Evolutionary conservation across 1,140 invertebrate genomes (phyloP).

Genomic region (Heliconius hermathena): DNA sequence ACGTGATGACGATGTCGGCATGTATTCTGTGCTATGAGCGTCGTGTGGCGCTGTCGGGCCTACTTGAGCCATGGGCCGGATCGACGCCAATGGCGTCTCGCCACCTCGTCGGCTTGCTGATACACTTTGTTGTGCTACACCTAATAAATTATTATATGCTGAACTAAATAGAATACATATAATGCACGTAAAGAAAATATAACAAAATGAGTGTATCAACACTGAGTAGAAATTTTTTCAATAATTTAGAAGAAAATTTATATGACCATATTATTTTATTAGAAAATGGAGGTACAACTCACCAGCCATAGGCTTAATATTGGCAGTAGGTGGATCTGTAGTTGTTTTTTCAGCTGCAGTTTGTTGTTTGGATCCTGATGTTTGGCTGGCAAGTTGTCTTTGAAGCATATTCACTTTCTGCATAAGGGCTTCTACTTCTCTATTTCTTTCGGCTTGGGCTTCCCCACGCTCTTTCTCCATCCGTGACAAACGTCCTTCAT

Average conservation of each 20-base stretch:
- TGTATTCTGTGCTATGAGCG: slow-evolving; percentile 86
- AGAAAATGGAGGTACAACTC: slow-evolving; percentile 50
- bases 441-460: slow-evolving; percentile 84
- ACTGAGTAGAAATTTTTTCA: too few species aligned
- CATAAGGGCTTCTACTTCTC: slow-evolving; percentile 88
- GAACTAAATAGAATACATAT: too few species aligned
- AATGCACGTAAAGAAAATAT: too few species aligned
- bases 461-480: slow-evolving; percentile 90
- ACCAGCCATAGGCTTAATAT: slow-evolving; percentile 96
- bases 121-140: slow-evolving; percentile 81
- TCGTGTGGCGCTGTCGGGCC: slow-evolving; percentile 78
- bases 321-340: slow-evolving; percentile 92
- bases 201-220: too few species aligned
- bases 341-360: slow-evolving; percentile 85
- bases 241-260: too few species aligned
- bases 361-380: slow-evolving; percentile 86
- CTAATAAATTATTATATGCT: slow-evolving; percentile 39
- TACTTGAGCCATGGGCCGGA: slow-evolving; percentile 93
- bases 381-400: slow-evolving; percentile 88
- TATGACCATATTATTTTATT: background rate
- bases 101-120: slow-evolving; percentile 85
- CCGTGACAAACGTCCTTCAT: slow-evolving; percentile 86
- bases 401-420: slow-evolving; percentile 89
- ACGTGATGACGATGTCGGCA: slow-evolving; percentile 86
- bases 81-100: slow-evolving; percentile 94